phyloP scores from a whole-genome alignment of 2,888 invertebrate genomes.

The Hylaea fasciaria region DNA sequence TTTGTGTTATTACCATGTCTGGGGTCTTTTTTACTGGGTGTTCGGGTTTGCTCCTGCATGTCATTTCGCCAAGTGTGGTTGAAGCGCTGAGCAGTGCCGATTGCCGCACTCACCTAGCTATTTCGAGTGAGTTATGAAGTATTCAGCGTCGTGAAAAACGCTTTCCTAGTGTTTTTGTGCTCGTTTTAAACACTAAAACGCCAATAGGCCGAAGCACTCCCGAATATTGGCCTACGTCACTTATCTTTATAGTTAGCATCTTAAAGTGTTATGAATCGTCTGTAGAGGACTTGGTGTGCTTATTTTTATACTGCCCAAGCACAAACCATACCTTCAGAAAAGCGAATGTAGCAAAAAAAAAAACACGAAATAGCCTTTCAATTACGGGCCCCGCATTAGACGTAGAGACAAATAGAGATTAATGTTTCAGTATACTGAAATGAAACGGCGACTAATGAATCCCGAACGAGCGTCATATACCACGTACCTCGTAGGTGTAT shows the following conservation, averaged over 20 bases:
- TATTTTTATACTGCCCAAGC: too few relatives aligned
- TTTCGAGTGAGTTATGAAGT: too few relatives aligned
- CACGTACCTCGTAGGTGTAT: slow-evolving; percentile 20
- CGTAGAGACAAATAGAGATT: slow-evolving; percentile 39
- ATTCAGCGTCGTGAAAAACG: too few relatives aligned
- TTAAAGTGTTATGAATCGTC: too few relatives aligned
- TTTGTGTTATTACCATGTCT: slow-evolving; percentile 44
- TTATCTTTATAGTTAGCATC: too few relatives aligned
- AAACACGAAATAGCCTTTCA: slow-evolving; percentile 31
- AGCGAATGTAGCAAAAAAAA: slow-evolving; percentile 23
- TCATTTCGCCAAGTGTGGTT: slow-evolving; percentile 31
- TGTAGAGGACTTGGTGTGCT: too few relatives aligned
- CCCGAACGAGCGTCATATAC: slow-evolving; percentile 49
- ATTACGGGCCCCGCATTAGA: slow-evolving; percentile 34
- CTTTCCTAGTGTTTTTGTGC: too few relatives aligned
- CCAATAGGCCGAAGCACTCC: too few relatives aligned
- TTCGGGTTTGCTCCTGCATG: slow-evolving; percentile 44
- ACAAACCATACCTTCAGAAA: neutral
- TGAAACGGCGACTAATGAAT: slow-evolving; percentile 61
- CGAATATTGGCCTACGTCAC: too few relatives aligned
- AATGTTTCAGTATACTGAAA: slow-evolving; percentile 48
- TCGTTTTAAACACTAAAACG: too few relatives aligned
- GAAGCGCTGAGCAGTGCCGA: slow-evolving; percentile 18
- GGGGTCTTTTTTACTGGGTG: slow-evolving; percentile 41
- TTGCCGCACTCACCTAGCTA: slow-evolving; percentile 9